Base-by-base conservation (phyloP, 2,797 vertebrate species). In the Lindbergichthys nudifrons region DNA sequence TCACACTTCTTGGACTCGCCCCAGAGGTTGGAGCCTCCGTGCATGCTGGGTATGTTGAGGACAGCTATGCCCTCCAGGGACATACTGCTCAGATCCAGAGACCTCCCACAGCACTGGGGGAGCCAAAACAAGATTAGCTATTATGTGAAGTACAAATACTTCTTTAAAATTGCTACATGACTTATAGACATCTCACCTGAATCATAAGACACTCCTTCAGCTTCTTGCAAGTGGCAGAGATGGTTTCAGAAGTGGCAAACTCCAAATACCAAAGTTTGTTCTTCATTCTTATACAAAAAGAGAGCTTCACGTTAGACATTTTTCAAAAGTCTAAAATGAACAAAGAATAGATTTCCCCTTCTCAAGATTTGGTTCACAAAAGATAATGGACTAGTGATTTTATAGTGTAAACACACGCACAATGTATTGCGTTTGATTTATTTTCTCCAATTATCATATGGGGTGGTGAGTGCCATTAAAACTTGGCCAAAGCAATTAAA, bases 221-320 rank as follows among this genome's bases (percentile, higher is more conserved):
- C 84, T 90, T 96, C 89, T 97, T 98, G 90, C 96, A 98, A 0
- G 97, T 97, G 9, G 97, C 94, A 18, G 96, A 97, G 82, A 98
- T 94, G 30, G 97, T 96, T 93, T 99, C 97, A 0, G 97, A 96
- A 6, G 97, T 98, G 73, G 97, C 97, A 62, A 98, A 97, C 81
- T 99, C 97, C 46, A 99, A 96, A 89, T 99, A 99, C 96, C 96
- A 96, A 2, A 98, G 93, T 82, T 99, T 99, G 93, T 99, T 99
- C 94, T 98, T 99, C 96, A 96, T 96, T 88, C 97, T 98, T 74
- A 16, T 42, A 70, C 8, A 7, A 36, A 71, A 77, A 0, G 58
- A 56, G 8, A 71, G 14, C 4, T 64, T 60, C 0, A 46, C 19
- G 1, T 57, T 5, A 18, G 1, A 16, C 2, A 67, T 5, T 43